A percentile compares a stretch with the other conserved stretches of the same genome.
These are phyloP conservation scores for Xenotilapia flavipinnis DNA, from an alignment of 2,113 vertebrate species.

Conservation along the genomic window DNA sequence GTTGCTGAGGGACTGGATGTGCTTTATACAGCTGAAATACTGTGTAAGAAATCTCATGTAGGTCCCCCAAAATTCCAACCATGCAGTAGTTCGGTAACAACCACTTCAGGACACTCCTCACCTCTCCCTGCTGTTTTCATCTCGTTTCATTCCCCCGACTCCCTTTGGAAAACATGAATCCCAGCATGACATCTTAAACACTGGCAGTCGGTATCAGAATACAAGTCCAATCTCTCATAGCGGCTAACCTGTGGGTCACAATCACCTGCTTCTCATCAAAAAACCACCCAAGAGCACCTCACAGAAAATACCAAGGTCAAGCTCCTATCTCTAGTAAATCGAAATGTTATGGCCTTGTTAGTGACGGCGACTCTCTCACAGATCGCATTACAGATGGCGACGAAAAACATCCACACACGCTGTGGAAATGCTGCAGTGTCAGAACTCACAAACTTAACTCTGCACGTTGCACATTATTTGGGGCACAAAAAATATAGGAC, in stretches of 20 bases:
- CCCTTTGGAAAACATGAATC: conserved; percentile 23
- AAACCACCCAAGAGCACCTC: background rate
- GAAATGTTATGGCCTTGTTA: conserved; percentile 21
- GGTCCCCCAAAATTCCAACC: background rate
- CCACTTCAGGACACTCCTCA: background rate
- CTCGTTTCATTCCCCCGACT: background rate
- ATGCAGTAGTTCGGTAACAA: background rate
- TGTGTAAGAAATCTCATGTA: background rate
- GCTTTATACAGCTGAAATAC: background rate
- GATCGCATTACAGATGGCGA: background rate
- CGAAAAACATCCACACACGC: background rate
- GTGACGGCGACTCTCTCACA: background rate
- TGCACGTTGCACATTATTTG: background rate
- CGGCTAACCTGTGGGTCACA: conserved; percentile 17
- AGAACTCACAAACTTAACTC: background rate
- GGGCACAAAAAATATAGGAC: background rate
- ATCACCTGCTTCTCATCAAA: conserved; percentile 21
- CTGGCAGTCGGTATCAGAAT: conserved; percentile 4
- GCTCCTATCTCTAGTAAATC: conserved; percentile 17
- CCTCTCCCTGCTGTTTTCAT: background rate
- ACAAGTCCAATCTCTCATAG: conserved; percentile 23
- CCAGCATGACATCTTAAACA: conserved; percentile 18
- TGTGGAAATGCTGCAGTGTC: background rate
- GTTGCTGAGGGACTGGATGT: background rate
- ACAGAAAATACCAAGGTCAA: conserved; percentile 20